A percentile compares a stretch with the other conserved stretches of the same genome.
Evolutionary conservation across 2,888 invertebrate genomes (phyloP).

Genomic region (Parnassius glacialis): DNA sequence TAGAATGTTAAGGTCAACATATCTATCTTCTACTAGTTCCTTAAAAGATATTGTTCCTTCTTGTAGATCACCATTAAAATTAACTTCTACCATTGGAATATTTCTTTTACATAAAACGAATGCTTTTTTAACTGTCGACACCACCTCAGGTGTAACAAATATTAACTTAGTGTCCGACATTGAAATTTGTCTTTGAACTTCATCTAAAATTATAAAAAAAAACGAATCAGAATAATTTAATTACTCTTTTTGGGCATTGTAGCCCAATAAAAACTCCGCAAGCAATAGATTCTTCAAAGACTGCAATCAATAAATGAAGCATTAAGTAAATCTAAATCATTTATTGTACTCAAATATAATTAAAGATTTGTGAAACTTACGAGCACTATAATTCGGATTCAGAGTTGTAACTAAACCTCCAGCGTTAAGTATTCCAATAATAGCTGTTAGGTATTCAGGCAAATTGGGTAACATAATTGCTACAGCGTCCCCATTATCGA

Average conservation of each 20-base stretch:
- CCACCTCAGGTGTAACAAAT: slow-evolving; percentile 78
- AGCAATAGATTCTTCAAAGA: too few relatives aligned
- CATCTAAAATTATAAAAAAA: slow-evolving; percentile 75
- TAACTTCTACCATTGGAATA: slow-evolving; percentile 72
- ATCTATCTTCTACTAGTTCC: slow-evolving; percentile 73
- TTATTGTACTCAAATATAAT: too few relatives aligned
- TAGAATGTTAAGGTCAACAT: slow-evolving; percentile 70
- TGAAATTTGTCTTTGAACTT: slow-evolving; percentile 83
- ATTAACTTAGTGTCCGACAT: slow-evolving; percentile 82
- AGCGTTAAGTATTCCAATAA: slow-evolving; percentile 84
- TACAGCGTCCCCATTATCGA: slow-evolving; percentile 82
- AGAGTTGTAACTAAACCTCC: slow-evolving; percentile 84
- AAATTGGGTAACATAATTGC: slow-evolving; percentile 85
- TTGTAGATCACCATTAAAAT: slow-evolving; percentile 50
- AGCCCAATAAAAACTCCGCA: too few relatives aligned
- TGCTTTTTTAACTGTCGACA: slow-evolving; percentile 67
- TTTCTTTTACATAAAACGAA: slow-evolving; percentile 61
- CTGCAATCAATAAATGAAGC: too few relatives aligned
- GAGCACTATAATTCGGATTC: slow-evolving; percentile 85
- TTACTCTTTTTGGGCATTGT: too few relatives aligned
- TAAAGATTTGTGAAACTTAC: slow-evolving; percentile 47
- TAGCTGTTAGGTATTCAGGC: slow-evolving; percentile 84
- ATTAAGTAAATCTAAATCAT: too few relatives aligned
- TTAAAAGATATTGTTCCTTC: slow-evolving; percentile 79
- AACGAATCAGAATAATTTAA: too few relatives aligned